phyloP scores from a whole-genome alignment of 1,140 invertebrate genomes.

The Gerris buenoi region DNA sequence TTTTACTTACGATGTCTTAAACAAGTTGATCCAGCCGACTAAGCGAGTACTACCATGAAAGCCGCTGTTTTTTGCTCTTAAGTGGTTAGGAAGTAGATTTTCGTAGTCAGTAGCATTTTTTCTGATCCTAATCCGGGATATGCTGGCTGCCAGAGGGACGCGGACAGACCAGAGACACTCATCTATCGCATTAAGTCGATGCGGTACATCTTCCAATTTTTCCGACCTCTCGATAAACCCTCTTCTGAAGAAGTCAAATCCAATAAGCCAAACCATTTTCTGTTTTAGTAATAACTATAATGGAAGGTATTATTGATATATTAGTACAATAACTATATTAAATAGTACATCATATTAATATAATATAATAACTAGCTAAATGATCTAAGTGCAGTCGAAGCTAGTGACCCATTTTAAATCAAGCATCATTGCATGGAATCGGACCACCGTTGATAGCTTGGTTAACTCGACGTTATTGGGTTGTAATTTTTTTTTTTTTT shows the following conservation, averaged over 20 bases:
- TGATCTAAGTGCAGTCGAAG: too few species aligned
- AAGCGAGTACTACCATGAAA: not conserved
- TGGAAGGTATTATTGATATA: too few species aligned
- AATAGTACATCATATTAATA: too few species aligned
- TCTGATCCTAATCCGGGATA: not conserved
- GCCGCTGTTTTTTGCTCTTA: not conserved
- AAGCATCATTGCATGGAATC: too few species aligned
- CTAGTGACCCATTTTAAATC: too few species aligned
- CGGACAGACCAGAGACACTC: not conserved
- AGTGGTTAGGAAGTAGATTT: not conserved
- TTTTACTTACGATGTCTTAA: slow-evolving; percentile 3
- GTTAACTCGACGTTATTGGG: too few species aligned
- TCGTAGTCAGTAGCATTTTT: not conserved
- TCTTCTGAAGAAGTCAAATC: not conserved
- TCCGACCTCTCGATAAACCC: not conserved
- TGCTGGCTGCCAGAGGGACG: not conserved
- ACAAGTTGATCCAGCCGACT: not conserved
- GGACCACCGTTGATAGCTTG: too few species aligned
- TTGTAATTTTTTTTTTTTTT: too few species aligned
- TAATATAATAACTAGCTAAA: too few species aligned
- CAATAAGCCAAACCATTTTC: not conserved
- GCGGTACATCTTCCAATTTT: not conserved
- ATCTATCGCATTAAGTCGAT: not conserved
- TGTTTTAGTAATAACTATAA: not conserved
- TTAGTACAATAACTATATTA: too few species aligned